Evolutionary conservation across 2,888 invertebrate species (phyloP).

Genomic region (Leptinotarsa rubiginosa): DNA sequence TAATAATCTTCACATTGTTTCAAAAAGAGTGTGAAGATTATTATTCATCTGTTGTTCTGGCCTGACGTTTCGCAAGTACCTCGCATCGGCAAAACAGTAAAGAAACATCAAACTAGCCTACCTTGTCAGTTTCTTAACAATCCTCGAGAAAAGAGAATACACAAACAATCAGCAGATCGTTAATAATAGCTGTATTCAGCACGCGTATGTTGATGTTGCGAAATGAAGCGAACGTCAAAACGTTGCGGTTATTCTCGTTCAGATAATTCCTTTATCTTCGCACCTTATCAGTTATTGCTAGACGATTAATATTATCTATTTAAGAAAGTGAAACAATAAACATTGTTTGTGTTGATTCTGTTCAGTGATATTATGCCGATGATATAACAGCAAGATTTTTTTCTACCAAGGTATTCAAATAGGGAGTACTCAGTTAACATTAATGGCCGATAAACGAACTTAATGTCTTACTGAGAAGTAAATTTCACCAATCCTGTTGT

Average conservation of each 20-base stretch:
- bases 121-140: not conserved
- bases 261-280: slow-evolving; percentile 25
- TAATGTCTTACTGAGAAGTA: too few species aligned
- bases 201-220: slow-evolving; percentile 6
- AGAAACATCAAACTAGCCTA: not conserved
- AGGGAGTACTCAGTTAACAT: too few species aligned
- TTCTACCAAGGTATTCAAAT: too few species aligned
- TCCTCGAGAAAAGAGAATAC: not conserved
- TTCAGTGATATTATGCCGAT: not conserved
- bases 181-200: too few species aligned
- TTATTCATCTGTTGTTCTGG: not conserved
- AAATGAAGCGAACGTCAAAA: slow-evolving; percentile 6
- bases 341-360: not conserved
- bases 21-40: not conserved
- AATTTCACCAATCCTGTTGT: too few species aligned
- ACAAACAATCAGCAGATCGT: not conserved
- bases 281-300: slow-evolving; percentile 21
- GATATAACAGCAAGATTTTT: too few species aligned
- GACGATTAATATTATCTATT: not conserved
- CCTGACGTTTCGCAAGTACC: not conserved
- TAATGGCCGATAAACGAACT: too few species aligned
- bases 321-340: slow-evolving; percentile 20
- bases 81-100: not conserved
- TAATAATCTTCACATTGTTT: too few species aligned
- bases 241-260: slow-evolving; percentile 13